phyloP scores from a whole-genome alignment of 2,888 invertebrate species.

The Ypsolopha scabrella region DNA sequence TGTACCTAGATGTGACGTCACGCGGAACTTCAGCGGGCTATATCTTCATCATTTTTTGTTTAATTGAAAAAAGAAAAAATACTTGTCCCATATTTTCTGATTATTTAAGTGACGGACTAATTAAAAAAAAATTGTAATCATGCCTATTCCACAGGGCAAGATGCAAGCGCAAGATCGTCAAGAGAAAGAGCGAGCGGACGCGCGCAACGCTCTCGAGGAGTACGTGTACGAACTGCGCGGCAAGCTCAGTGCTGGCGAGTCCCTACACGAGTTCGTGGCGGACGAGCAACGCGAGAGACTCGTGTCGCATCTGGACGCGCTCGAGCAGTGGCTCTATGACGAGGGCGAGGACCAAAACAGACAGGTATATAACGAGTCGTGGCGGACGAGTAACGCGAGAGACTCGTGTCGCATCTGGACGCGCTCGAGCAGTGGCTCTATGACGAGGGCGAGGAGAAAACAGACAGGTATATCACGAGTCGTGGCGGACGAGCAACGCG shows the following conservation, averaged over 20 bases:
- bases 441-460: conserved; percentile 95
- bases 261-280: conserved; percentile 80
- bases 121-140: too few species aligned
- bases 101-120: too few species aligned
- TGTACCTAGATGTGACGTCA: too few species aligned
- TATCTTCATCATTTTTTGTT: too few species aligned
- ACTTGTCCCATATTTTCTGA: too few species aligned
- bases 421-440: conserved; percentile 97
- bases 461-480: conserved; percentile 76
- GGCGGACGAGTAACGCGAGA: conserved; percentile 74
- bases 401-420: conserved; percentile 77
- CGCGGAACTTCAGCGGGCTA: too few species aligned
- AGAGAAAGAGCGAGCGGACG: conserved; percentile 95
- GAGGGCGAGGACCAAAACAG: conserved; percentile 93
- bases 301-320: conserved; percentile 78
- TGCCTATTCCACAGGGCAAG: conserved; percentile 68
- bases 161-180: conserved; percentile 89
- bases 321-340: conserved; percentile 98
- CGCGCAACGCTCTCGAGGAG: conserved; percentile 97
- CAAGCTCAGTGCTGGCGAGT: conserved; percentile 83
- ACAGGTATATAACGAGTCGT: conserved; percentile 75
- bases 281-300: conserved; percentile 76
- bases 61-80: too few species aligned
- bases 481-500: conserved; percentile 78
- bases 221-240: conserved; percentile 97